Evolutionary conservation across 1,140 invertebrate species (phyloP), one percentile per base, ranked within the genome.

Genomic region (Oncopeltus fasciatus): DNA sequence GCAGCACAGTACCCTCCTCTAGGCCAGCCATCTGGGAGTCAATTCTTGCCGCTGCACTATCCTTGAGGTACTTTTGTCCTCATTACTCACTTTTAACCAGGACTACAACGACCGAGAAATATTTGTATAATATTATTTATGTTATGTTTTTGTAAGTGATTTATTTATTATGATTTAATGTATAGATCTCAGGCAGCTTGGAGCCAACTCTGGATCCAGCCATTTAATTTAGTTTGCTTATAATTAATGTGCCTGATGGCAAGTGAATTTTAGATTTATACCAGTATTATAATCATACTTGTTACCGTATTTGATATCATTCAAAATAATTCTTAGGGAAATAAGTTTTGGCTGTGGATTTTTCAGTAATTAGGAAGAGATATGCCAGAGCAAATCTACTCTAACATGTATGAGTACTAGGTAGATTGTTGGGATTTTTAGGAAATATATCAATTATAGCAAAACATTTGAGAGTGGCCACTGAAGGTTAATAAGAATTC

Each of bases 271-370:
- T 53, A 53, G 24, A 53, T 24, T 20, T 24, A 24, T 53, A 53
- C 49, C 49, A 53, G 49, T 53, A 53, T 53, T 53, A 53, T 53
- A 53, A 53, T 53, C 49, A 53, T 53, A 53, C 49, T 8, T 53
- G 49, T 53, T 53, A 53, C 49, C 49, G 14, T 24, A 53, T 53
- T 53, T 3, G 20, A 24, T 53, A 24, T 24, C 16, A 14, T 24
- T 53, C 49, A 53, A 53, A 53, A 53, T 53, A 53, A 24, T 20
- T 53, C 24, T 20, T 53, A 53, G 49, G 49, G 20, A 53, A 24
- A 53, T 53, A 53, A 53, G 49, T 46, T 24, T 53, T 53, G 49
- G 49, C 49, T 53, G 49, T 53, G 49, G 49, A 53, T 53, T 27
- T 24, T 24, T 53, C 49, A 53, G 44, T 53, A 53, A 53, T 53